Conservation (phyloP, 2,113 vertebrate species). For the Haliaeetus leucogaster region DNA sequence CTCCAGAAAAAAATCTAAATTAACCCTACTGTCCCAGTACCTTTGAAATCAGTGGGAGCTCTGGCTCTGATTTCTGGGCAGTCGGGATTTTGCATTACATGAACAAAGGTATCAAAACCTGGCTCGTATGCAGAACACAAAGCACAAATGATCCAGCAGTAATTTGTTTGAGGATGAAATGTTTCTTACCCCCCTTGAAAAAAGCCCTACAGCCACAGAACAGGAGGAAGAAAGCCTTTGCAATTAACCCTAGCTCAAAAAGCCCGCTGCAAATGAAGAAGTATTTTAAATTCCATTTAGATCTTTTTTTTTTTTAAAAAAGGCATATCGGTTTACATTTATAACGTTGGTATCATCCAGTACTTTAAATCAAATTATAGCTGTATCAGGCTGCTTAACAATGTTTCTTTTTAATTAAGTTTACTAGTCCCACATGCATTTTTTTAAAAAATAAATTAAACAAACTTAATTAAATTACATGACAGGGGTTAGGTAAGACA, state of each 20-base stretch:
- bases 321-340: slow-evolving; percentile 29
- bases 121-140: not conserved
- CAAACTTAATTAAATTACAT: slow-evolving; percentile 47
- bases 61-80: not conserved
- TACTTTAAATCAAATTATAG: slow-evolving; percentile 66
- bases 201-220: not conserved
- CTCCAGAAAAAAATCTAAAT: not conserved
- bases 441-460: slow-evolving; percentile 47
- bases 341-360: slow-evolving; percentile 44
- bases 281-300: not conserved
- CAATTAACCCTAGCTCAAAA: not conserved
- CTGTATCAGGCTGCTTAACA: slow-evolving; percentile 48
- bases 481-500: slow-evolving; percentile 26
- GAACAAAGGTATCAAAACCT: not conserved
- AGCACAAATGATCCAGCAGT: not conserved
- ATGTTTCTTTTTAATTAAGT: slow-evolving; percentile 69
- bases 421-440: slow-evolving; percentile 56
- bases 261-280: not conserved
- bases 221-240: not conserved
- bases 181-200: not conserved
- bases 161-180: not conserved
- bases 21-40: not conserved
- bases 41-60: not conserved
- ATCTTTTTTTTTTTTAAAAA: not conserved
- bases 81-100: accelerated